These are phyloP conservation scores for Agrilus planipennis DNA, from an alignment of 1,140 invertebrate species.

Conservation along the genomic window DNA sequence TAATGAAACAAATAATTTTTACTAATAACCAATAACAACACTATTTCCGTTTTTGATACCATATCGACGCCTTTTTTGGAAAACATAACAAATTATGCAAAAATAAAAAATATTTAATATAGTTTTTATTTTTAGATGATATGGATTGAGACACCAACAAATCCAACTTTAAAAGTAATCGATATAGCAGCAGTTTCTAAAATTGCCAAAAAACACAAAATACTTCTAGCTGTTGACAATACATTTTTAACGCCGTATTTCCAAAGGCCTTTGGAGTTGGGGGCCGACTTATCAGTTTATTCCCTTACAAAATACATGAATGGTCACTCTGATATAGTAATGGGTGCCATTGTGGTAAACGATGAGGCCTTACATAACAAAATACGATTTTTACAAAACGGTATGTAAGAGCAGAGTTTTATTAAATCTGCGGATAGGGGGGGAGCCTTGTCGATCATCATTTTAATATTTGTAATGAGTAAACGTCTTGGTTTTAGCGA, in stretches of 20 bases:
- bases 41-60: too few relatives aligned
- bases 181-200: constrained; percentile 73
- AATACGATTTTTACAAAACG: constrained; percentile 81
- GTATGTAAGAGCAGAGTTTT: constrained; percentile 49
- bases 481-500: constrained; percentile 42
- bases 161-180: constrained; percentile 83
- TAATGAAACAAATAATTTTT: too few relatives aligned
- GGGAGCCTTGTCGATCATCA: too few relatives aligned
- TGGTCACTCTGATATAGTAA: constrained; percentile 94
- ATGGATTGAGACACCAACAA: constrained; percentile 98
- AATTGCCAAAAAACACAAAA: constrained; percentile 44
- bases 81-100: too few relatives aligned
- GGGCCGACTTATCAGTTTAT: constrained; percentile 86
- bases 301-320: constrained; percentile 98
- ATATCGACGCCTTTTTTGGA: too few relatives aligned
- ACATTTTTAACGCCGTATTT: constrained; percentile 95
- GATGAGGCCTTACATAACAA: constrained; percentile 57
- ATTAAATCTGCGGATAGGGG: too few relatives aligned
- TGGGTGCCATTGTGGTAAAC: constrained; percentile 79
- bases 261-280: constrained; percentile 81
- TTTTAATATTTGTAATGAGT: background rate
- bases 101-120: too few relatives aligned
- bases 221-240: constrained; percentile 90
- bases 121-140: constrained; percentile 54
- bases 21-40: too few relatives aligned